Percentiles rank a stretch among this genome's conserved stretches.
Conservation (phyloP, 2,888 invertebrate genomes). For the Harpalus rubripes region DNA sequence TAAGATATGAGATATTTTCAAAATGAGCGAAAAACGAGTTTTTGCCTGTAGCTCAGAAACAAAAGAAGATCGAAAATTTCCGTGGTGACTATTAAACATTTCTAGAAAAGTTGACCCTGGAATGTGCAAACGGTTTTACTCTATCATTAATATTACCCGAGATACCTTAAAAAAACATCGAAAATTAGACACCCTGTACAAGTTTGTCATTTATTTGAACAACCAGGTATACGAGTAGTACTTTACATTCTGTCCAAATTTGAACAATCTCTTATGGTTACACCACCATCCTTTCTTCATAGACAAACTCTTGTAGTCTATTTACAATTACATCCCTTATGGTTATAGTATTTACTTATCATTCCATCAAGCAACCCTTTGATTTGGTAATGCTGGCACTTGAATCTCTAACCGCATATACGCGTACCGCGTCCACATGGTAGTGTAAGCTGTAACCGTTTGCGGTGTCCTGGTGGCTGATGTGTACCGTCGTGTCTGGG, state of each 20-base stretch:
- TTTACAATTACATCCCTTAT: not conserved
- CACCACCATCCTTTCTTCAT: not conserved
- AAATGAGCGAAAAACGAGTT: no score
- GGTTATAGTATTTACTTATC: not conserved
- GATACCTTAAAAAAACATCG: no score
- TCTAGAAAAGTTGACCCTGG: no score
- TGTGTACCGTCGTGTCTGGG: conserved; percentile 68
- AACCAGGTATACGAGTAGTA: not conserved
- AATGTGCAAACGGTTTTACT: no score
- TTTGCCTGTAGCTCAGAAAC: no score
- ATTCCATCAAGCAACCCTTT: not conserved
- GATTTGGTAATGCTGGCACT: not conserved
- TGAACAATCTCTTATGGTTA: not conserved
- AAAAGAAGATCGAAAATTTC: no score
- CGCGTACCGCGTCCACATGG: not conserved
- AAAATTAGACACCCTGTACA: no score
- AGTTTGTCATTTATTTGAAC: not conserved
- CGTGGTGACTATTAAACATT: no score
- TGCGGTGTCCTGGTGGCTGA: conserved; percentile 17
- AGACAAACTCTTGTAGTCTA: no score
- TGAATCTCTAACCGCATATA: not conserved
- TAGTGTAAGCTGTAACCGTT: not conserved
- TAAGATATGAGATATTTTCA: no score
- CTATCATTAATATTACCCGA: no score
- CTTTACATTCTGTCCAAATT: not conserved